Conservation (phyloP, 1,140 invertebrate genomes). For the Trachelipus rathkii region DNA sequence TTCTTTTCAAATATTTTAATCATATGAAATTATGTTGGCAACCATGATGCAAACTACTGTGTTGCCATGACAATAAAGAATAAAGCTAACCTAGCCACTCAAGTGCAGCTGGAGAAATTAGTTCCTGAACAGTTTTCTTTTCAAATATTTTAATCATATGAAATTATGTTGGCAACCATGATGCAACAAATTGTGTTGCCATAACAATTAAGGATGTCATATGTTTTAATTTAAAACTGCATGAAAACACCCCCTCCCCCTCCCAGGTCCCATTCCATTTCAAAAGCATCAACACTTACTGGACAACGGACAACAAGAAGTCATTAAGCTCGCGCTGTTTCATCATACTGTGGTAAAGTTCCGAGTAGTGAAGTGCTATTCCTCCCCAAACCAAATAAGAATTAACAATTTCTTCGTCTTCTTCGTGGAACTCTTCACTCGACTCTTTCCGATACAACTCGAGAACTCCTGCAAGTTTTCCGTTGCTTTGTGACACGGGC, state of each 20-base stretch:
- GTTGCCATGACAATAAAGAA: no score
- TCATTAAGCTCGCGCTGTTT: conserved; percentile 65
- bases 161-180: no score
- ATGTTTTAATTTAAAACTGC: no score
- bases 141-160: no score
- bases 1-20: no score
- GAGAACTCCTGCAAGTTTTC: conserved; percentile 57
- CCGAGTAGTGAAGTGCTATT: conserved; percentile 60
- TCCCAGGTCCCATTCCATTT: not conserved
- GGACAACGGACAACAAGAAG: conserved; percentile 67
- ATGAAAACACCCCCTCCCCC: not conserved
- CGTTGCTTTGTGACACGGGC: conserved; percentile 58
- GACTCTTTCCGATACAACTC: conserved; percentile 51
- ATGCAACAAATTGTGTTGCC: no score
- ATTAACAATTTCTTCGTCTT: conserved; percentile 64
- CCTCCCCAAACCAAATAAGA: conserved; percentile 63
- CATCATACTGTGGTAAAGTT: conserved; percentile 60
- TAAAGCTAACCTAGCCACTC: no score
- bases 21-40: no score
- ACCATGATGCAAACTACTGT: no score
- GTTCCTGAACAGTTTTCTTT: no score
- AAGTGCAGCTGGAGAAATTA: no score
- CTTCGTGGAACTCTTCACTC: conserved; percentile 57
- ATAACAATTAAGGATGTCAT: no score
- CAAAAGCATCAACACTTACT: conserved; percentile 54